Base-by-base conservation (phyloP, 1,140 invertebrate genomes). In the Ooceraea biroi region DNA sequence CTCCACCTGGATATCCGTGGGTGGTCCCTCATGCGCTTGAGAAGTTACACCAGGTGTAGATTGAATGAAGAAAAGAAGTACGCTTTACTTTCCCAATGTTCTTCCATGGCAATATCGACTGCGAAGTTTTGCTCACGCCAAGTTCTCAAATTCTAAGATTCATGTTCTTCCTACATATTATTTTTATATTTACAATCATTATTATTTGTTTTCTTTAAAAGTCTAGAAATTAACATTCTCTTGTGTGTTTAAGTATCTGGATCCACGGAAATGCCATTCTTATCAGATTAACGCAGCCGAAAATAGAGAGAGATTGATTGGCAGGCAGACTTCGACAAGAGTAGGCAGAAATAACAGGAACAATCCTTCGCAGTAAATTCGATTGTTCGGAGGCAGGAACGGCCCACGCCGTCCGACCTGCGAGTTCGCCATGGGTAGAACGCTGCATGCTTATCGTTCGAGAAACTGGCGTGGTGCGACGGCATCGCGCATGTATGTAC, bases 361-460 rank as follows among this genome's bases (percentile, higher is more conserved):
- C 52, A 58, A 82, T 82, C 55, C 68, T 61, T 65, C 57, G 52
- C 88, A 66, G 87, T 89, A 85, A 90, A 89, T 85, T 89, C 85
- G 80, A 89, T 90, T 87, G 85, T 87, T 89, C 58, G 36, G 60
- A 73, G 86, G 57, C 72, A 87, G 61, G 50, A 48, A 66, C 80
- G 71, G 85, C 86, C 86, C 82, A 83, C 61, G 76, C 68, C 78
- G 80, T 87, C 83, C 88, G 84, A 69, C 61, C 27, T 27, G 82
- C 22, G 55, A 68, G 55, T 44, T 61, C 27, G 36, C 58, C 41
- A 60, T n/a, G 19, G 50, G 27, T 48, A 77, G n/a, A 83, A 83
- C 72, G 85, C 65, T 77, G 82, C 85, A 89, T 83, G 88, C 88
- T 89, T 90, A 89, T 89, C 80, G 77, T 85, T 48, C 65, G 66